These are phyloP conservation scores for Salminus brasiliensis DNA, from an alignment of 2,113 vertebrate genomes.

Conservation along the genomic window DNA sequence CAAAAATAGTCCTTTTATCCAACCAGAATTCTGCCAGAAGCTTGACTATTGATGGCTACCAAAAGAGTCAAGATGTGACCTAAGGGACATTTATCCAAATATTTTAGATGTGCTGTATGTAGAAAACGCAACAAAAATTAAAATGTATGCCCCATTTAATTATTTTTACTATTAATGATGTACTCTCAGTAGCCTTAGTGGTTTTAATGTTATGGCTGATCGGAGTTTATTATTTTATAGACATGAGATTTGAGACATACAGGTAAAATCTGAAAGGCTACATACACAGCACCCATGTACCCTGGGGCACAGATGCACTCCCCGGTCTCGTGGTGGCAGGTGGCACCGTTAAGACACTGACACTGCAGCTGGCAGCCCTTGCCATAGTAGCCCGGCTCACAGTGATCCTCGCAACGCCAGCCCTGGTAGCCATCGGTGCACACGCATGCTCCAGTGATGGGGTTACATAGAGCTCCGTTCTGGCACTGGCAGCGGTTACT, in stretches of 20 bases:
- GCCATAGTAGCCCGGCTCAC: conserved; percentile 88
- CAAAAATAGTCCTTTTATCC: no score
- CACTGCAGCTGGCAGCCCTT: conserved; percentile 91
- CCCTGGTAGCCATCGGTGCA: conserved; percentile 93
- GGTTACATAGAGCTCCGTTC: conserved; percentile 95
- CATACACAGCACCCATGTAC: conserved; percentile 95
- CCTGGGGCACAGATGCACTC: conserved; percentile 93
- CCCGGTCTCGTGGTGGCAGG: conserved; percentile 92
- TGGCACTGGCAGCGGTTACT: conserved; percentile 98
- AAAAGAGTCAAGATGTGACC: no score
- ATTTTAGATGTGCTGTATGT: no score
- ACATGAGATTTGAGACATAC: neutral
- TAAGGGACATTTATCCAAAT: no score
- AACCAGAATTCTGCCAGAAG: no score
- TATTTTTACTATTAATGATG: no score
- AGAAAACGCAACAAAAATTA: no score
- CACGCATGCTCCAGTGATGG: conserved; percentile 97
- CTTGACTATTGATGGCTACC: no score
- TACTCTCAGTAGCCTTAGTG: no score
- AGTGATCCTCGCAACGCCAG: conserved; percentile 96
- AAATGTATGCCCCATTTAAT: no score
- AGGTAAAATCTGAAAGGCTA: conserved; percentile 48
- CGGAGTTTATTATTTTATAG: neutral
- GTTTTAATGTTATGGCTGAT: no score
- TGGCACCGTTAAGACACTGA: conserved; percentile 92